phyloP scores from a whole-genome alignment of 1,140 invertebrate species.

The Rhyzopertha dominica region DNA sequence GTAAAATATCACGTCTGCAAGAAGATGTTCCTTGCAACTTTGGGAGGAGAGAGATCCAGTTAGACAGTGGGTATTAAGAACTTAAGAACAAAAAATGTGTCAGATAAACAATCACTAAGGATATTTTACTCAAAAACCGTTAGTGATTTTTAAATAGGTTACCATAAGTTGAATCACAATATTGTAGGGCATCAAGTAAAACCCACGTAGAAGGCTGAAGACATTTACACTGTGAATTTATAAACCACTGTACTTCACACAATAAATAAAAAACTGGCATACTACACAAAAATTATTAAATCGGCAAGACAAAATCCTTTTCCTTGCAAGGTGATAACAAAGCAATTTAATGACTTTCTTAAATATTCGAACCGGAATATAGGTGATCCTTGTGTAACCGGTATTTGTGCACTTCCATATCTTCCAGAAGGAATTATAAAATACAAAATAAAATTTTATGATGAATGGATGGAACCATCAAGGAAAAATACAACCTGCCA shows the following conservation, averaged over 20 bases:
- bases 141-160: too few species aligned
- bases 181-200: too few species aligned
- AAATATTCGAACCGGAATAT: neutral
- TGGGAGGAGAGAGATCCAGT: constrained; percentile 4
- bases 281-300: constrained; percentile 22
- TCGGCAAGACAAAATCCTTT: constrained; percentile 7
- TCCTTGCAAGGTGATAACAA: neutral
- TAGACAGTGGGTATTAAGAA: constrained; percentile 1
- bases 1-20: constrained; percentile 4
- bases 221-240: too few species aligned
- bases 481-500: neutral
- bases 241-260: too few species aligned
- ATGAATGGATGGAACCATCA: neutral
- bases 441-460: neutral
- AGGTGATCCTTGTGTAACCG: constrained; percentile 5
- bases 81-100: neutral
- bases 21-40: constrained; percentile 5
- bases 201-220: too few species aligned
- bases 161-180: too few species aligned
- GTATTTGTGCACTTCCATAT: neutral
- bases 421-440: neutral
- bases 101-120: too few species aligned
- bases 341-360: neutral
- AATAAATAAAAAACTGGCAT: constrained; percentile 6
- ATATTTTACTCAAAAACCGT: too few species aligned